Evolutionary conservation across 2,888 invertebrate genomes (phyloP).

Genomic region (Euplexia lucipara): DNA sequence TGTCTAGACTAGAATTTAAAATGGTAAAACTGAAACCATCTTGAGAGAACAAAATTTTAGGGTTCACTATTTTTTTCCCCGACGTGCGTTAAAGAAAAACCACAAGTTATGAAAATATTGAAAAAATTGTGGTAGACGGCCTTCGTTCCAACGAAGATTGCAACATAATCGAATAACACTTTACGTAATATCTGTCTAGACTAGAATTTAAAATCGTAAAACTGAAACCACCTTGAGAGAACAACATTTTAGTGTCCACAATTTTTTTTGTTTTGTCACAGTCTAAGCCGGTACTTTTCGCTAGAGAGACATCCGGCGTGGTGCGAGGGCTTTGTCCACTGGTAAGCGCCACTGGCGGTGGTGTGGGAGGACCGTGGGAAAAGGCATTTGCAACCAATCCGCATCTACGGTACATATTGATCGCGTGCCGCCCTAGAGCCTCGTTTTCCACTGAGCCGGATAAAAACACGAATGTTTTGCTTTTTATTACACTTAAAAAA

Average conservation of each 20-base stretch:
- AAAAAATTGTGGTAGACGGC: too few relatives aligned
- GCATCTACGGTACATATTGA: conserved; percentile 72
- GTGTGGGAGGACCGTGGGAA: conserved; percentile 73
- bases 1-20: not conserved
- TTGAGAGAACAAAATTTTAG: not conserved
- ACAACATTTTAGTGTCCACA: not conserved
- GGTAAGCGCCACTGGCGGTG: conserved; percentile 14
- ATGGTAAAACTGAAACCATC: too few relatives aligned
- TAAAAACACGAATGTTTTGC: conserved; percentile 12
- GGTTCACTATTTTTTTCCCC: not conserved
- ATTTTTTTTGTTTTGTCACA: not conserved
- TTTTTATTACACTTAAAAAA: conserved; percentile 17
- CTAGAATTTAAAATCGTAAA: not conserved
- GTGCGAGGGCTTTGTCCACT: conserved; percentile 5
- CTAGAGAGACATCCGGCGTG: conserved; percentile 5
- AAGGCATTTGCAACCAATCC: conserved; percentile 78
- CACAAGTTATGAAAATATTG: too few relatives aligned
- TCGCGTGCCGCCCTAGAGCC: conserved; percentile 67
- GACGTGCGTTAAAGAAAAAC: too few relatives aligned
- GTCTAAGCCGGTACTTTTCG: not conserved
- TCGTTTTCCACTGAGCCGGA: conserved; percentile 42
- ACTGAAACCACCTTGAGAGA: too few relatives aligned
- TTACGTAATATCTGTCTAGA: not conserved
- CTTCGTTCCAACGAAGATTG: not conserved
- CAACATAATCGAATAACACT: not conserved